Percentiles rank a stretch among this genome's conserved stretches.
These are phyloP conservation scores for Tetraodon nigroviridis DNA, from an alignment of 2,113 vertebrate species.

Conservation along the genomic window DNA sequence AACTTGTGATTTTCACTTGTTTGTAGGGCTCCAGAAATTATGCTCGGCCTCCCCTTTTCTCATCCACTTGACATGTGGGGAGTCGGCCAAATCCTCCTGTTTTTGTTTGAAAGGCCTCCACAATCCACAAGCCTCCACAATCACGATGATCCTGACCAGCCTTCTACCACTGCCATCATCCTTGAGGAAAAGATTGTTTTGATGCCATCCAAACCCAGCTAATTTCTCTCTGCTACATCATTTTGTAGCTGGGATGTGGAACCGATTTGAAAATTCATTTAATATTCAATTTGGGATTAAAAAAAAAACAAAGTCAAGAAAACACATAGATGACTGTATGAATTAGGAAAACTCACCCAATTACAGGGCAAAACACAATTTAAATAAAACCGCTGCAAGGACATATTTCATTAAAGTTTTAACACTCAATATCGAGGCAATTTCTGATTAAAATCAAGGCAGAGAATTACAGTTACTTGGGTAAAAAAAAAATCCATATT, in stretches of 20 bases:
- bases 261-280: slow-evolving; percentile 37
- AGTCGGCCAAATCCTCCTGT: too few relatives aligned
- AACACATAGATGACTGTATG: slow-evolving; percentile 20
- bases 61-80: too few relatives aligned
- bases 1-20: too few relatives aligned
- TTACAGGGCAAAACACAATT: slow-evolving; percentile 64
- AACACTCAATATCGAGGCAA: slow-evolving; percentile 58
- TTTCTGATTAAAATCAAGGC: slow-evolving; percentile 57
- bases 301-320: neutral
- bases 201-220: slow-evolving; percentile 1
- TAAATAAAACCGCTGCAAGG: slow-evolving; percentile 63
- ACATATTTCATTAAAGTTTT: slow-evolving; percentile 67
- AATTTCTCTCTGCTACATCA: slow-evolving; percentile 23
- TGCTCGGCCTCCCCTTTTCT: too few relatives aligned
- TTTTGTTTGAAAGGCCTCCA: too few relatives aligned
- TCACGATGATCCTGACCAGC: too few relatives aligned
- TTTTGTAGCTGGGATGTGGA: slow-evolving; percentile 16
- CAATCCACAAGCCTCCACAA: too few relatives aligned
- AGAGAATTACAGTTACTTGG: slow-evolving; percentile 42
- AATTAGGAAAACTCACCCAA: slow-evolving; percentile 62
- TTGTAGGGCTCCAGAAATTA: too few relatives aligned
- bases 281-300: slow-evolving; percentile 57
- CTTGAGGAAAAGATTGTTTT: too few relatives aligned
- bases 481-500: slow-evolving; percentile 45
- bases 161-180: too few relatives aligned